A percentile compares a stretch with the other conserved stretches of the same genome.
Conservation (phyloP, 1,140 invertebrate species). For the Drosophila equinoxialis region DNA sequence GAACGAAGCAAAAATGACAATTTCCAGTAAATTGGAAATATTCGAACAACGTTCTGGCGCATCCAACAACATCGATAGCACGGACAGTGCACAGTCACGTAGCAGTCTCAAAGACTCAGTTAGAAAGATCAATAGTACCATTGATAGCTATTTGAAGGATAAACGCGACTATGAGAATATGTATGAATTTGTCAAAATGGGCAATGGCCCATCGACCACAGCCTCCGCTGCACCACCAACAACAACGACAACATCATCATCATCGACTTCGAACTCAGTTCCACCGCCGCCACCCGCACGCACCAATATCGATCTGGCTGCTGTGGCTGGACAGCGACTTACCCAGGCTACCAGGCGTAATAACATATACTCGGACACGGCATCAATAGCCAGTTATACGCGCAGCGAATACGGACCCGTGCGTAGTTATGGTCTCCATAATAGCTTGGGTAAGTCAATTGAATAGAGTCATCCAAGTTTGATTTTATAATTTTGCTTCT, state of each 20-base stretch:
- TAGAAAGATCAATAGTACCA: conserved; percentile 82
- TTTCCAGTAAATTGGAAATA: conserved; percentile 79
- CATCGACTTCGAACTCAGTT: conserved; percentile 9
- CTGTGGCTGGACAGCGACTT: conserved; percentile 58
- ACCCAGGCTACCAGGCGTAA: conserved; percentile 48
- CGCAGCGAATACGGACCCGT: conserved; percentile 81
- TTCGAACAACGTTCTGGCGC: conserved; percentile 60
- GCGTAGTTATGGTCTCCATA: conserved; percentile 70
- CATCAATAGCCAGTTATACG: conserved; percentile 77
- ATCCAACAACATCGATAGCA: conserved; percentile 30
- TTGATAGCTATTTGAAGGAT: conserved; percentile 82
- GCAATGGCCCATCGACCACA: conserved; percentile 37
- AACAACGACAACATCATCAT: conserved; percentile 36
- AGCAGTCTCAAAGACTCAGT: conserved; percentile 82
- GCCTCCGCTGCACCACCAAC: conserved; percentile 17
- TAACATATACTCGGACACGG: conserved; percentile 78
- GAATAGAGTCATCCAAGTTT: neutral
- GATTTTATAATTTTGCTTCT: neutral
- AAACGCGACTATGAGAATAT: conserved; percentile 81
- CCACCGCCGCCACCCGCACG: conserved; percentile 70
- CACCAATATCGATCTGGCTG: conserved; percentile 62
- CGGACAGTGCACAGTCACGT: conserved; percentile 53
- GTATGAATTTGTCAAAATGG: conserved; percentile 80
- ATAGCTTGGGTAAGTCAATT: conserved; percentile 67
- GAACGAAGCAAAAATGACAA: conserved; percentile 69